A percentile compares a stretch with the other conserved stretches of the same genome.
These are phyloP conservation scores for Drosophila ustulata DNA, from an alignment of 2,888 invertebrate genomes.

Conservation along the genomic window DNA sequence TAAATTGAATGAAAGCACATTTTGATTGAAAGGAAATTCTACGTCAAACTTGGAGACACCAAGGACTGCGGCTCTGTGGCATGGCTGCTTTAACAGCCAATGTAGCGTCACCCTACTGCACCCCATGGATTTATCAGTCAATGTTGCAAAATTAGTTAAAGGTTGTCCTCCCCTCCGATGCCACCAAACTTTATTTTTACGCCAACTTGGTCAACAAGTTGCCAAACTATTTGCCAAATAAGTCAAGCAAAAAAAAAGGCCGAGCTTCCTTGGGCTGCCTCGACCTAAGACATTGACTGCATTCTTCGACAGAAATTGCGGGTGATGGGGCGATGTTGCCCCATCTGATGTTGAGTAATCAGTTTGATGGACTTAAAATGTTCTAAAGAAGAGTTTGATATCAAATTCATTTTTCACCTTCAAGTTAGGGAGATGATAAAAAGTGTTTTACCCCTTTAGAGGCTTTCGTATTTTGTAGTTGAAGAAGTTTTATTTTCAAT, in stretches of 20 bases:
- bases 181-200: conserved; percentile 46
- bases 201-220: conserved; percentile 69
- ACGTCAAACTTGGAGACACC: conserved; percentile 64
- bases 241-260: conserved; percentile 38
- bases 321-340: conserved; percentile 13
- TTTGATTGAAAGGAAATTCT: conserved; percentile 78
- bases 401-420: conserved; percentile 3
- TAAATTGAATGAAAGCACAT: conserved; percentile 78
- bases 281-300: conserved; percentile 34
- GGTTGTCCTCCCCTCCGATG: conserved; percentile 37
- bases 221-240: conserved; percentile 63
- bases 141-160: conserved; percentile 74
- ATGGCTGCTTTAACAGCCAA: conserved; percentile 66
- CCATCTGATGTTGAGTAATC: conserved; percentile 29
- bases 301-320: conserved; percentile 17
- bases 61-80: conserved; percentile 21
- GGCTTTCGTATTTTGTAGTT: conserved; percentile 10
- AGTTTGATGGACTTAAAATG: conserved; percentile 31
- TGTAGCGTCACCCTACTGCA: conserved; percentile 39
- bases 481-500: conserved; percentile 40
- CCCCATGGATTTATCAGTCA: conserved; percentile 62
- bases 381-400: neutral
- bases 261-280: conserved; percentile 1
- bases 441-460: neutral
- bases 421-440: neutral